Base-by-base conservation (phyloP, 2,888 invertebrate genomes). In the Sarcophaga rosellei region DNA sequence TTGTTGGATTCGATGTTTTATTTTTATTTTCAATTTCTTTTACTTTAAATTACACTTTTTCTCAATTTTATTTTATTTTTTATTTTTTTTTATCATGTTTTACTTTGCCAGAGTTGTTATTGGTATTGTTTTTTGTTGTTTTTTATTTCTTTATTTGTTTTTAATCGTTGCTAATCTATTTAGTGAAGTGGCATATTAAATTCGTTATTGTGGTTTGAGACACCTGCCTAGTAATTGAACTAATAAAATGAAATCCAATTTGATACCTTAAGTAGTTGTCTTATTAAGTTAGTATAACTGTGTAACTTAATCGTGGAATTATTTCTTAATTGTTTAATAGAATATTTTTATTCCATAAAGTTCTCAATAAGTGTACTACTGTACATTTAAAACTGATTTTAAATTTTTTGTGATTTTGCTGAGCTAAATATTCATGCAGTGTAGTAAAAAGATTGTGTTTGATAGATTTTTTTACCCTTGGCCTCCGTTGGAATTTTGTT, bases 21-120 rank as follows among this genome's bases (percentile, higher is more conserved):
- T 17, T 35, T 69, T 80, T 47, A 4, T n/a, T n/a, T n/a, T n/a
- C 4, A 53, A 15, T 53, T 70, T 59, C 11, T 12, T 59, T 10
- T 44, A 66, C 68, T 20, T 68, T n/a, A 20, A 15, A 5, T 12
- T 53, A 10, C 45, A 10, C 21, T 75, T 6, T 47, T 63, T 53
- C 63, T 63, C 20, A 11, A 25, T 70, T 20, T 61, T 59, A n/a
- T 69, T 47, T 10, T 59, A 6, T 70, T 70, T 35, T 53, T 66
- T n/a, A n/a, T 35, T 73, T 80, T 66, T n/a, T 21, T 35, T 73
- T 80, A 72, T 35, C 35, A 62, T 70, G 53, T 21, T 35, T 72
- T 21, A 21, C 6, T 59, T 57, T 76, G 47, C 21, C 8, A 47
- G 11, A n/a, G 6, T 23, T 17, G 17, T 53, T 53, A 17, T 53